Base-by-base conservation (phyloP, 2,797 vertebrate genomes). In the Pygocentrus nattereri region DNA sequence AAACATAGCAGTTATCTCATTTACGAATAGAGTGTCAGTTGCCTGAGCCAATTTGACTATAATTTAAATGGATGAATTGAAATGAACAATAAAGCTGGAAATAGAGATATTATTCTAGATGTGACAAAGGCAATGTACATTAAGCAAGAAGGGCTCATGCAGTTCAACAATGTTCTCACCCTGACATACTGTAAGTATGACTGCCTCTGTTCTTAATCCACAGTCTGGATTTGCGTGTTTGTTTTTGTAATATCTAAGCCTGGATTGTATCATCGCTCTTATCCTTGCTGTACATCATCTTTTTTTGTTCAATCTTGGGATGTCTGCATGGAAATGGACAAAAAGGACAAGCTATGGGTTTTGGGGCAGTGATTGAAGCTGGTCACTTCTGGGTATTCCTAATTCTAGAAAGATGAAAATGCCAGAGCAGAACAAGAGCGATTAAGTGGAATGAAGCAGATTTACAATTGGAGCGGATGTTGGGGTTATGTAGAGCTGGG, bases 381-480 rank as follows among this genome's bases (percentile, higher is more conserved):
- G 12, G 59, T 65, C 30, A 65, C 62, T 34, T 65, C 62, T 34
- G 31, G 8, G 62, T 11, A 65, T 65, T 21, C 3, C 31, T 65
- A 65, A 34, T 65, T 34, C 62, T 11, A 21, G 62, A 18, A 65
- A 21, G 61, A 64, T 30, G 25, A 74, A 59, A 13, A 62, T 25
- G 15, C 30, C 5, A 1, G 3, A 72, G 56, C 65, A 76, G 27
- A 52, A n/a, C 3, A 12, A 70, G 5, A 38, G 50, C 5, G 19
- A 52, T n/a, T 56, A 11, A 56, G 50, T 56, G 70, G 50, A 54
- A 54, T 73, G 70, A 73, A 27, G 10, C 54, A 70, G 50, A 73
- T 73, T 56, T 52, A 65, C 27, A 44, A 58, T 71, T 76, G 27
- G 54, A 12, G 18, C 61, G 49, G 19, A 49, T 76, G 70, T 21